Base-by-base conservation (phyloP, 2,113 vertebrate genomes). In the Fregetta grallaria region DNA sequence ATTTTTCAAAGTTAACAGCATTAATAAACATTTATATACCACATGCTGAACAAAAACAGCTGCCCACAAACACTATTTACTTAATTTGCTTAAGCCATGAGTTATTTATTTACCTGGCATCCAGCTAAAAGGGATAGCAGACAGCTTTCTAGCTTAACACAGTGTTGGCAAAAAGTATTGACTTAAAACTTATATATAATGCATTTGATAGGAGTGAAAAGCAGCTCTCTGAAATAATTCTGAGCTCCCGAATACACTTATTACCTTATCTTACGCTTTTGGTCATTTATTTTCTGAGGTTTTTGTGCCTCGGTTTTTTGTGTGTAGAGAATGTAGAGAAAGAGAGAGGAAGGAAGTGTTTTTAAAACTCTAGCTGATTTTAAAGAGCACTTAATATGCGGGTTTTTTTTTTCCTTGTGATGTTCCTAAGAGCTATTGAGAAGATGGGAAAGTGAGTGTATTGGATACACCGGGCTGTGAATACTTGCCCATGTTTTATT, bases 81-180 rank as follows among this genome's bases (percentile, higher is more conserved):
- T 66, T 79, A 62, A 86, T 94, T 94, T 92, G 68, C 77, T 94
- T 95, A 89, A 96, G 25, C 73, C 70, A 56, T 22, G 21, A 84
- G 49, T 59, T 94, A 82, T 79, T 93, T 93, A 87, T 81, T 94
- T 94, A 91, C 40, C 71, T 90, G 67, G 42, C 32, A 72, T 58
- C 40, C 55, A 88, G 59, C 29, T 63, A 88, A 61, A 87, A 87
- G 30, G 62, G 76, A 61, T 19, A 88, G 71, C 55, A 83, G 75
- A 52, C 27, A 88, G 32, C 11, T 89, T 87, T 89, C 61, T 75
- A 81, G 36, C 14, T 81, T 81, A 91, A 78, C 32, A 55, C 20
- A 45, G 36, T 47, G 44, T 30, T 91, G 65, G 61, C 44, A 81
- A 86, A 91, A 89, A 30, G 52, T 71, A 81, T 30, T 86, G 59